A percentile compares a stretch with the other conserved stretches of the same genome.
Conservation (phyloP, 2,888 invertebrate genomes). For the Argyra leucocephala region DNA sequence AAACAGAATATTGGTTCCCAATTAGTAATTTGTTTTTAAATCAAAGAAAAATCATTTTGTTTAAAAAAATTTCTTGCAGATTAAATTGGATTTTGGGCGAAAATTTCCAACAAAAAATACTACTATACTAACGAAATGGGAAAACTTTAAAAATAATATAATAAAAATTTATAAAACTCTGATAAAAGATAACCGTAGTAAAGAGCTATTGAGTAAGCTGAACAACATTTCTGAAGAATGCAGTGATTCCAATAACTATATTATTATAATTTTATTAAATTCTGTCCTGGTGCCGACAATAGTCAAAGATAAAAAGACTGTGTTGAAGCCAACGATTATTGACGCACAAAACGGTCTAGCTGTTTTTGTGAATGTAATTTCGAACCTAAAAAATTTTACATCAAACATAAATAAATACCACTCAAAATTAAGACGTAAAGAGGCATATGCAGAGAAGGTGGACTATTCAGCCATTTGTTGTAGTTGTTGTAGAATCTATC, state of each 20-base stretch:
- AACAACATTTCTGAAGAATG: not conserved
- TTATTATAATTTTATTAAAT: not conserved
- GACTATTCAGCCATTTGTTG: not conserved
- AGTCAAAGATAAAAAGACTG: not conserved
- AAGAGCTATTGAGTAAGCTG: not conserved
- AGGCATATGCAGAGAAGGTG: not conserved
- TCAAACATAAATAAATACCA: not conserved
- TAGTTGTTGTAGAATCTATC: not conserved
- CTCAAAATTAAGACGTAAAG: not conserved
- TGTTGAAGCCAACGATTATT: not conserved
- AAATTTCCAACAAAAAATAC: not conserved
- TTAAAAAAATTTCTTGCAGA: not conserved
- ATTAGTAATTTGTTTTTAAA: not conserved
- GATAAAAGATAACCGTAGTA: not conserved
- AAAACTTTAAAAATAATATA: not conserved
- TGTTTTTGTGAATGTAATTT: not conserved
- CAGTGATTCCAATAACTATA: not conserved
- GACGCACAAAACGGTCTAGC: not conserved
- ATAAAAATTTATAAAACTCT: not conserved
- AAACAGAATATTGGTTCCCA: not conserved
- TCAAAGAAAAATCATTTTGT: not conserved
- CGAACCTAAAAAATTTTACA: not conserved
- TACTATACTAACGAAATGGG: not conserved
- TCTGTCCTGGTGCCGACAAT: not conserved
- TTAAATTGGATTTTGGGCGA: not conserved